Percentiles rank a stretch among this genome's conserved stretches.
Evolutionary conservation across 2,113 vertebrate genomes (phyloP).

Genomic region (Antechinus stuartii): DNA sequence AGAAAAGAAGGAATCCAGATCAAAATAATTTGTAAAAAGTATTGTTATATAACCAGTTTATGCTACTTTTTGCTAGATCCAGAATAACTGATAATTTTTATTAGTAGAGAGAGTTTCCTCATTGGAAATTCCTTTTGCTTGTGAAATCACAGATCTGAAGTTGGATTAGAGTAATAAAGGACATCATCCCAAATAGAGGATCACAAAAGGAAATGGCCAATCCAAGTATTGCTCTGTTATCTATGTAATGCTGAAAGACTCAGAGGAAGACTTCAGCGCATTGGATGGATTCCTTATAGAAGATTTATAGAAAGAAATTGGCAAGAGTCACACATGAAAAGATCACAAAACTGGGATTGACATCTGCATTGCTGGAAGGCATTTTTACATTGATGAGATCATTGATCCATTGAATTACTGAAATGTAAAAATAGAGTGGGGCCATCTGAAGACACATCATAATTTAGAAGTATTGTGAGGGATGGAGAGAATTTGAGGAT

Average conservation of each 20-base stretch:
- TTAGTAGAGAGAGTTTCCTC: neutral
- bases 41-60: neutral
- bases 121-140: neutral
- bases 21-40: slow-evolving; percentile 19
- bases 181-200: neutral
- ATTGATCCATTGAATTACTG: neutral
- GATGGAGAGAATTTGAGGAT: neutral
- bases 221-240: neutral
- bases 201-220: neutral
- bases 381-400: neutral
- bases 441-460: neutral
- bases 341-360: neutral
- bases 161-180: neutral
- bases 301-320: neutral
- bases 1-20: neutral
- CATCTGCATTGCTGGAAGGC: neutral
- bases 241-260: neutral
- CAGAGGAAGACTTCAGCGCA: neutral
- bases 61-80: neutral
- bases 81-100: neutral
- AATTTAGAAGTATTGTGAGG: neutral
- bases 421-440: neutral
- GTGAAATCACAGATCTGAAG: neutral
- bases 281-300: neutral
- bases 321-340: neutral